Percentiles rank a stretch among this genome's conserved stretches.
These are phyloP conservation scores for Criorhina ranunculi DNA, from an alignment of 2,888 invertebrate genomes.

Conservation along the genomic window DNA sequence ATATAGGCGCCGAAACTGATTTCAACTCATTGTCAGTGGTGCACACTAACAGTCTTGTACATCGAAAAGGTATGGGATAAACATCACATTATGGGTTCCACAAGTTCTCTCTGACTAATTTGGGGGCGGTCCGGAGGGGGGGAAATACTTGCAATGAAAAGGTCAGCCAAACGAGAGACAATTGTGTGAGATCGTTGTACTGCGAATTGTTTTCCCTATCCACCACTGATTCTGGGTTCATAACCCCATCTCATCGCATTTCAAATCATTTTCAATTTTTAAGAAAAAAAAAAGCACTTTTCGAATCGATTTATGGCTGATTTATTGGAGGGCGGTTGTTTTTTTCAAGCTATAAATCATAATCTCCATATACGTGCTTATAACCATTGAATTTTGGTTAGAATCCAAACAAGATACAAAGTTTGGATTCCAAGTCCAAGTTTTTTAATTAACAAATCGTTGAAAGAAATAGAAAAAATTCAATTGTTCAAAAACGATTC, in stretches of 20 bases:
- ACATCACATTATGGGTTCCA: not conserved
- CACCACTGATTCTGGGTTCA: slow-evolving; percentile 18
- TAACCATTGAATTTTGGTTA: not conserved
- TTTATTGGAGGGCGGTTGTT: slow-evolving; percentile 71
- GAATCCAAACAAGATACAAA: not conserved
- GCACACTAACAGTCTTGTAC: not conserved
- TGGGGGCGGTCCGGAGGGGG: not conserved
- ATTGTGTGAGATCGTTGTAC: slow-evolving; percentile 32
- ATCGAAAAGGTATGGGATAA: slow-evolving; percentile 3
- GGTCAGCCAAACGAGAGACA: slow-evolving; percentile 23
- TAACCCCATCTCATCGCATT: slow-evolving; percentile 44
- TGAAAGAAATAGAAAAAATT: slow-evolving; percentile 25
- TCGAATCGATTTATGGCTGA: slow-evolving; percentile 64
- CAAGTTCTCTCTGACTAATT: slow-evolving; percentile 28
- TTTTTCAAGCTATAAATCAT: slow-evolving; percentile 63
- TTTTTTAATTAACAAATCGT: slow-evolving; percentile 60
- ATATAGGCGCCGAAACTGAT: slow-evolving; percentile 61
- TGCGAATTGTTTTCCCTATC: not conserved
- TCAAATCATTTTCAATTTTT: slow-evolving; percentile 45
- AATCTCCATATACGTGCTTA: slow-evolving; percentile 1
- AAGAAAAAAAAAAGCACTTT: slow-evolving; percentile 5
- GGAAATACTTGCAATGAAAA: slow-evolving; percentile 4
- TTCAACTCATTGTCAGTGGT: slow-evolving; percentile 24
- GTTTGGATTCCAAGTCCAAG: too few species aligned
- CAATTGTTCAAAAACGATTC: slow-evolving; percentile 1